phyloP scores from a whole-genome alignment of 2,113 vertebrate species.

The Panthera tigris region DNA sequence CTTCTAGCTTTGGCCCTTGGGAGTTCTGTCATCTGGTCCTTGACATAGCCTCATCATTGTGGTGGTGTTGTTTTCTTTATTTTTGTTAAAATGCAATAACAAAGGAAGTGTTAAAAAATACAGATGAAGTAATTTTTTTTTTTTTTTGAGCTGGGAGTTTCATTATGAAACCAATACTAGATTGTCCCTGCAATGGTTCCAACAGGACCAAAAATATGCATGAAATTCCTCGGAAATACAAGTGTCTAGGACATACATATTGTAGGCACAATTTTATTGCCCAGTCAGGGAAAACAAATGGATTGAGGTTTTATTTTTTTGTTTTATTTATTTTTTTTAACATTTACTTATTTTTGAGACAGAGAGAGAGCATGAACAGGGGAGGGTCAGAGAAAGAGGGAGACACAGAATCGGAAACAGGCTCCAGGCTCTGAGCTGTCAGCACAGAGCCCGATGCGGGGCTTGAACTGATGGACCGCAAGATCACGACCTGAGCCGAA shows the following conservation, averaged over 20 bases:
- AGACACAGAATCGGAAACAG: no score
- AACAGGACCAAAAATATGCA: not conserved
- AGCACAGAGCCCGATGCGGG: no score
- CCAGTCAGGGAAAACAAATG: not conserved
- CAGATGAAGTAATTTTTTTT: not conserved
- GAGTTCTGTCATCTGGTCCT: not conserved
- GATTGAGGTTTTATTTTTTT: not conserved
- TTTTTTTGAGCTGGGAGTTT: not conserved
- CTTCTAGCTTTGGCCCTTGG: not conserved
- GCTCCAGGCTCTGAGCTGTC: no score
- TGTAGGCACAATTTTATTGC: not conserved
- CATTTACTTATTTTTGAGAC: no score
- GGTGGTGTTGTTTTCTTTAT: not conserved
- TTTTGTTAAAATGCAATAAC: not conserved
- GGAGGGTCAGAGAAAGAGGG: no score
- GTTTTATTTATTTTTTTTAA: no score
- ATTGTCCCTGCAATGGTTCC: not conserved
- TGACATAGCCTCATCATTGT: not conserved
- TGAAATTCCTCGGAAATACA: not conserved
- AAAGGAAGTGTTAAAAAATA: not conserved
- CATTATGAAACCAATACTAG: not conserved
- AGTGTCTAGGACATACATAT: not conserved
- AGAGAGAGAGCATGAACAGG: no score
- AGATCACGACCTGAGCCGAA: no score
- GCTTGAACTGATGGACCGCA: rapidly evolving